Percentiles rank a stretch among this genome's conserved stretches.
phyloP scores from a whole-genome alignment of 2,113 vertebrate genomes.

The Psilopsiagon aymara region DNA sequence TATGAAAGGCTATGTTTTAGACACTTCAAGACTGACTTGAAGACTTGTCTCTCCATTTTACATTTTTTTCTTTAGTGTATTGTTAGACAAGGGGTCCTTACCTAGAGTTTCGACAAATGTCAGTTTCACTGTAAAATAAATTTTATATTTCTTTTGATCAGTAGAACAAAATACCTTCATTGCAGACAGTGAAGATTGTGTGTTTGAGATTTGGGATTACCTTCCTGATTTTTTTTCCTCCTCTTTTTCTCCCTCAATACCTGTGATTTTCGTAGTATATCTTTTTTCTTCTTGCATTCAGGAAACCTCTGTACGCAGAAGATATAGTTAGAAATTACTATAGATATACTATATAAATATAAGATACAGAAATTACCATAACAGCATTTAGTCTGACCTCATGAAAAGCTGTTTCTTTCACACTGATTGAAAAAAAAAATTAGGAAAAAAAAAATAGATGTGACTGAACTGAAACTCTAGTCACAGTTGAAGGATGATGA shows the following conservation, averaged over 20 bases:
- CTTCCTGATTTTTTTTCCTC: neutral
- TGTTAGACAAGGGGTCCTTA: neutral
- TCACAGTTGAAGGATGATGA: neutral
- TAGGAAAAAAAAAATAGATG: neutral
- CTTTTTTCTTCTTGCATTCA: neutral
- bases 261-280: neutral
- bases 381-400: neutral
- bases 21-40: neutral
- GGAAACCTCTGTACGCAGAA: neutral
- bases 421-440: neutral
- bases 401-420: neutral
- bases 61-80: neutral
- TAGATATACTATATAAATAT: neutral
- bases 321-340: neutral
- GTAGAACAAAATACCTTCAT: neutral
- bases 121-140: neutral
- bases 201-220: neutral
- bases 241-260: neutral
- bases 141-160: neutral
- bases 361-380: neutral
- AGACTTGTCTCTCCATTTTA: neutral
- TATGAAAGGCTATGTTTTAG: neutral
- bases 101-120: neutral
- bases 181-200: neutral
- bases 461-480: neutral